Percentiles rank a stretch among this genome's conserved stretches.
Conservation (phyloP, 2,888 invertebrate species). For the Mesochorus sp. region DNA sequence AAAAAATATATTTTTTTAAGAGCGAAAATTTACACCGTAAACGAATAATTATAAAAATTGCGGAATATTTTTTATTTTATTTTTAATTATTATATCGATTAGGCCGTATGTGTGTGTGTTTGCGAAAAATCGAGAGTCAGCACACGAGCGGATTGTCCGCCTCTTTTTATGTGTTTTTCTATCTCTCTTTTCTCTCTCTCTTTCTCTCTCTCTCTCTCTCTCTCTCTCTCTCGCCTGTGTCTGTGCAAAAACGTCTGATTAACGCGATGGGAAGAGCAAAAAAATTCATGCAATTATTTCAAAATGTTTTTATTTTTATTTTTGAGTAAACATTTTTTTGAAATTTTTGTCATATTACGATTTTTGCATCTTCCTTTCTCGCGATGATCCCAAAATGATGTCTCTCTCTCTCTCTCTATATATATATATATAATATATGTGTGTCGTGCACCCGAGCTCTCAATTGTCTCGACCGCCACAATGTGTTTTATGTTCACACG, state of each 20-base stretch:
- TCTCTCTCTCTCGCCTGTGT: conserved; percentile 32
- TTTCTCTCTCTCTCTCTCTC: conserved; percentile 49
- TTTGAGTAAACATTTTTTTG: too few species aligned
- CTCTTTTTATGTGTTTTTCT: conserved; percentile 47
- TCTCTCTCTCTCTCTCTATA: too few species aligned
- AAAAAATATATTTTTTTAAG: conserved; percentile 10
- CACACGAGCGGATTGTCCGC: conserved; percentile 57
- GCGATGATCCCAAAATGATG: not conserved
- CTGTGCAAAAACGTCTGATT: conserved; percentile 9
- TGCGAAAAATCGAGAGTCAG: conserved; percentile 57
- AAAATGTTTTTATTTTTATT: not conserved
- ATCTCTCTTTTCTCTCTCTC: conserved; percentile 33
- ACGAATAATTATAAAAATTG: too few species aligned
- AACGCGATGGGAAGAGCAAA: conserved; percentile 13
- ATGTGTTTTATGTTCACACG: conserved; percentile 57
- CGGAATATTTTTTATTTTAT: too few species aligned
- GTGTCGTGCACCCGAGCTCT: conserved; percentile 59
- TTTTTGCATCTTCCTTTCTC: conserved; percentile 24
- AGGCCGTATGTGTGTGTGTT: conserved; percentile 60
- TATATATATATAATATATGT: too few species aligned
- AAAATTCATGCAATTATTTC: not conserved
- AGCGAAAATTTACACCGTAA: conserved; percentile 9
- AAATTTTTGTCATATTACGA: too few species aligned
- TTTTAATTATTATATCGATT: too few species aligned
- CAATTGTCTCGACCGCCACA: conserved; percentile 47